Evolutionary conservation across 2,797 vertebrate species (phyloP).

Genomic region (Acanthiza pusilla): DNA sequence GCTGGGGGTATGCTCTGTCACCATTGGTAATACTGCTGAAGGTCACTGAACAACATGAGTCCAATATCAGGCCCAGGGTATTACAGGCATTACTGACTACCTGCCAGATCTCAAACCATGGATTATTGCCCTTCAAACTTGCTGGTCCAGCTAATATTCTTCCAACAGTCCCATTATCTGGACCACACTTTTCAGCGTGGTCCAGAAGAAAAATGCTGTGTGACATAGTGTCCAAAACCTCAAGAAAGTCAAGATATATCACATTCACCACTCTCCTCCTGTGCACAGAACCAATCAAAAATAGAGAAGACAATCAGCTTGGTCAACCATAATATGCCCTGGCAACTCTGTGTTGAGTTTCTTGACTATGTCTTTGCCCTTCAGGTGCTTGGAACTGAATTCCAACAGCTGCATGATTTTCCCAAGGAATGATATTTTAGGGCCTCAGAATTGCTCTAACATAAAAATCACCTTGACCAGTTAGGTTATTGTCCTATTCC

Average conservation of each 20-base stretch:
- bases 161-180: not conserved
- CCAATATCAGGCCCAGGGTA: not conserved
- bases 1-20: not conserved
- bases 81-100: not conserved
- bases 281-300: not conserved
- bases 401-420: not conserved
- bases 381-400: not conserved
- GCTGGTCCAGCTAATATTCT: not conserved
- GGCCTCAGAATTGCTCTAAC: not conserved
- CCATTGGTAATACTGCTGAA: not conserved
- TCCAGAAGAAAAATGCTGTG: not conserved
- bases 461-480: not conserved
- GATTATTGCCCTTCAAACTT: not conserved
- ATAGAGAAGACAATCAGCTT: not conserved
- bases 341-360: not conserved
- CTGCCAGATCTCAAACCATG: not conserved
- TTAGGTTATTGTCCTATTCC: not conserved
- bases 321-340: not conserved
- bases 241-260: not conserved
- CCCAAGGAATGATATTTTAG: not conserved
- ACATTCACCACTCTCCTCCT: not conserved
- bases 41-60: not conserved
- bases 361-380: not conserved
- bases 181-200: not conserved
- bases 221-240: not conserved